Conservation (phyloP, 1,140 invertebrate species). For the Pseudachorutes palmiensis region DNA sequence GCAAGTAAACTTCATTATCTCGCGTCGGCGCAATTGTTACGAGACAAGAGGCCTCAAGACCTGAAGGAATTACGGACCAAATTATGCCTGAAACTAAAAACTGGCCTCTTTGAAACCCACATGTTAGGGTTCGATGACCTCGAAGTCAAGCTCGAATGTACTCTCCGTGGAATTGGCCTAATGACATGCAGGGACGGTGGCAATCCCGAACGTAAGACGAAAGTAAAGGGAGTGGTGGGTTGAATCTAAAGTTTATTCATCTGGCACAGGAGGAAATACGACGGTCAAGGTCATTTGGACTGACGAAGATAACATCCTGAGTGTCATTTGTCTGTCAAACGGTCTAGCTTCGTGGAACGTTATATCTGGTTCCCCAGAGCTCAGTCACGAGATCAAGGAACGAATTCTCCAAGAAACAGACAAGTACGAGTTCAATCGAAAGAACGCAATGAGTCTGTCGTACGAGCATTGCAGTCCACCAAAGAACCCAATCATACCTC, state of each 20-base stretch:
- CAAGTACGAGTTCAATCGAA: neutral
- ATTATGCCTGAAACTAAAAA: neutral
- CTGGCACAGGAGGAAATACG: neutral
- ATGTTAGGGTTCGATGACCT: neutral
- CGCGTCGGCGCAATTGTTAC: no score
- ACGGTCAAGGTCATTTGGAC: neutral
- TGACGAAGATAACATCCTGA: neutral
- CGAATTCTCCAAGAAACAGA: neutral
- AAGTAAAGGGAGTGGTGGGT: neutral
- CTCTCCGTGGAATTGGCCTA: neutral
- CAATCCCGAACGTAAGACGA: neutral
- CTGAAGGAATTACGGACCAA: no score
- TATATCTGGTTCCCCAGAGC: neutral
- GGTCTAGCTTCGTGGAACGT: neutral
- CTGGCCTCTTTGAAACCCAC: neutral
- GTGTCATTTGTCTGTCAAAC: neutral
- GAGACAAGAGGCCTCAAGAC: no score
- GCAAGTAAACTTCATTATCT: no score
- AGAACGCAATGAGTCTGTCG: neutral
- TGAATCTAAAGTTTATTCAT: neutral
- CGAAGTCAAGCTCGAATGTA: neutral
- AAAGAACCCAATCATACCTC: neutral
- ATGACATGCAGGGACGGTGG: neutral
- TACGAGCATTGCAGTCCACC: neutral
- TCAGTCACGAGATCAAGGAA: neutral